Conservation (phyloP, 2,113 vertebrate genomes). For the Clarias magur region DNA sequence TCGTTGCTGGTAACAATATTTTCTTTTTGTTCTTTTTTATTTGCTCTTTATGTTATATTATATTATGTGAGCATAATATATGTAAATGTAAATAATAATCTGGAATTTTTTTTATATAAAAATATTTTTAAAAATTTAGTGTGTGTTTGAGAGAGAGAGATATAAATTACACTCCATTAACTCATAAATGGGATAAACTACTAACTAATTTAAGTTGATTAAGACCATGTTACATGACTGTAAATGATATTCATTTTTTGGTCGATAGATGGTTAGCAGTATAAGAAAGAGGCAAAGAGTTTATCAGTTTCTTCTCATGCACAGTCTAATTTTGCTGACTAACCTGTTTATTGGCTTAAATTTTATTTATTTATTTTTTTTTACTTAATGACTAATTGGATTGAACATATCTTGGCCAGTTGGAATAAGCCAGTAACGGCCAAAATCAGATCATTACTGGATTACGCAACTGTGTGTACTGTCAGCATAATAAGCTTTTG, state of each 20-base stretch:
- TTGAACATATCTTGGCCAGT: background rate
- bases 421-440: background rate
- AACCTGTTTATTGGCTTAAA: background rate
- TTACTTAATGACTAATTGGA: background rate
- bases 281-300: background rate
- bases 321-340: background rate
- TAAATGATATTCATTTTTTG: background rate
- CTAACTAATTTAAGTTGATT: background rate
- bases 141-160: background rate
- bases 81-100: background rate
- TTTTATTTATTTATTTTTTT: background rate
- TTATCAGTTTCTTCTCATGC: background rate
- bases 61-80: background rate
- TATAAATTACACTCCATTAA: background rate
- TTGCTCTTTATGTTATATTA: background rate
- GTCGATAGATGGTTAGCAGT: background rate
- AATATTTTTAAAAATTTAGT: too few relatives aligned
- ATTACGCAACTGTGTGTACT: background rate
- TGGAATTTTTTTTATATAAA: too few relatives aligned
- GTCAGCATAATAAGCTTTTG: too few relatives aligned
- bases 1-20: too few relatives aligned
- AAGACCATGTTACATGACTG: background rate
- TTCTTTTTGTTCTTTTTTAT: background rate
- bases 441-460: background rate
- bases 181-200: background rate